Evolutionary conservation across 2,113 vertebrate genomes (phyloP).

Genomic region (Clarias macrocephalus): DNA sequence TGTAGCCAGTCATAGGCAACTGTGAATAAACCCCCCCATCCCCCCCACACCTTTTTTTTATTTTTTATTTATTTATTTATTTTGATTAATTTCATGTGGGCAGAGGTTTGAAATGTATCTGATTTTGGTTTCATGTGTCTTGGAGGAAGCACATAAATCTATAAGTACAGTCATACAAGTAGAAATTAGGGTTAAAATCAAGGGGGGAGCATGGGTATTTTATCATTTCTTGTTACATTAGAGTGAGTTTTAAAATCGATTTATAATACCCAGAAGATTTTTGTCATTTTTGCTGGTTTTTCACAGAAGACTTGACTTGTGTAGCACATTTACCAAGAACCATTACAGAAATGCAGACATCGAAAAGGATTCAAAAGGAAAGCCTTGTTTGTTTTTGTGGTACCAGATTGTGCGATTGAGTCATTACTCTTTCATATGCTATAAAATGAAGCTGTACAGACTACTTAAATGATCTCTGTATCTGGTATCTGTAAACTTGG

Average conservation of each 20-base stretch:
- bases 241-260: not conserved
- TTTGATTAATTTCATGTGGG: no score
- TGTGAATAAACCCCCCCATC: no score
- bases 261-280: not conserved
- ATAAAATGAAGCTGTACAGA: not conserved
- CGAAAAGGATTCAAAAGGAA: not conserved
- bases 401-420: not conserved
- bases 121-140: no score
- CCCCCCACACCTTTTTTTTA: no score
- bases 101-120: no score
- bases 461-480: not conserved
- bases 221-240: not conserved
- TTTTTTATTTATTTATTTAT: no score
- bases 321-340: not conserved
- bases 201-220: not conserved
- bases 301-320: not conserved
- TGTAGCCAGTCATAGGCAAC: no score
- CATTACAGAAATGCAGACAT: not conserved
- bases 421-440: not conserved
- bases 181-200: no score
- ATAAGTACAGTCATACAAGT: no score
- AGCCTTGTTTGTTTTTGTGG: not conserved
- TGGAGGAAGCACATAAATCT: no score
- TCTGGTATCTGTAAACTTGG: not conserved
- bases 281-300: not conserved